Evolutionary conservation across 2,888 invertebrate genomes (phyloP).

Genomic region (Amphipyra berbera): DNA sequence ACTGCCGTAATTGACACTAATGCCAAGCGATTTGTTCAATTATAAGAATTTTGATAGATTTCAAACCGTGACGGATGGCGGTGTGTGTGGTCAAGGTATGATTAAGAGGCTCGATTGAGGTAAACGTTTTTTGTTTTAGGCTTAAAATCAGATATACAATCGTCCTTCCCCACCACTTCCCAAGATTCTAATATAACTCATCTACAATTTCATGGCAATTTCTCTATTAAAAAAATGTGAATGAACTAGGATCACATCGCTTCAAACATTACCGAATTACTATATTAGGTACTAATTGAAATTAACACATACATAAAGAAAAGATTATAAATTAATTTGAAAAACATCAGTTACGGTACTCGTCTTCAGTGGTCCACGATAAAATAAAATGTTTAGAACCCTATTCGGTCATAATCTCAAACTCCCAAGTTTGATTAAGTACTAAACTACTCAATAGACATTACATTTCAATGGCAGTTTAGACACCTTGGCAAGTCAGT

Average conservation of each 20-base stretch:
- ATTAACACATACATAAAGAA: conserved; percentile 5
- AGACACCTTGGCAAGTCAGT: conserved; percentile 75
- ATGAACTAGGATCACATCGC: too few relatives aligned
- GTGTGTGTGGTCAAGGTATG: conserved; percentile 46
- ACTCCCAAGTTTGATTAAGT: conserved; percentile 47
- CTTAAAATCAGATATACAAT: neutral
- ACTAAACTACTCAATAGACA: conserved; percentile 65
- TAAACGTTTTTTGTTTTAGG: conserved; percentile 2
- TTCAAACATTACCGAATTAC: too few relatives aligned
- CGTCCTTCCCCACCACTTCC: neutral
- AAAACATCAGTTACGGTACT: conserved; percentile 6
- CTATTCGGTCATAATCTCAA: conserved; percentile 28
- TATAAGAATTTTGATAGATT: conserved; percentile 42
- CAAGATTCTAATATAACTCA: too few relatives aligned
- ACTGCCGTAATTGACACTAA: conserved; percentile 47
- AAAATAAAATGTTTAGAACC: conserved; percentile 39
- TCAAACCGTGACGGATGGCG: conserved; percentile 38
- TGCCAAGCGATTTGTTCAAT: conserved; percentile 49
- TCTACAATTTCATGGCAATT: too few relatives aligned
- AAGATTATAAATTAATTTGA: conserved; percentile 20
- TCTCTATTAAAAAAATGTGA: too few relatives aligned
- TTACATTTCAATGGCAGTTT: conserved; percentile 75
- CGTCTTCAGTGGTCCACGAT: conserved; percentile 8
- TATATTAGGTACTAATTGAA: too few relatives aligned
- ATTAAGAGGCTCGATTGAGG: conserved; percentile 46